Evolutionary conservation across 2,113 vertebrate species (phyloP).

Genomic region (Mus pahari): DNA sequence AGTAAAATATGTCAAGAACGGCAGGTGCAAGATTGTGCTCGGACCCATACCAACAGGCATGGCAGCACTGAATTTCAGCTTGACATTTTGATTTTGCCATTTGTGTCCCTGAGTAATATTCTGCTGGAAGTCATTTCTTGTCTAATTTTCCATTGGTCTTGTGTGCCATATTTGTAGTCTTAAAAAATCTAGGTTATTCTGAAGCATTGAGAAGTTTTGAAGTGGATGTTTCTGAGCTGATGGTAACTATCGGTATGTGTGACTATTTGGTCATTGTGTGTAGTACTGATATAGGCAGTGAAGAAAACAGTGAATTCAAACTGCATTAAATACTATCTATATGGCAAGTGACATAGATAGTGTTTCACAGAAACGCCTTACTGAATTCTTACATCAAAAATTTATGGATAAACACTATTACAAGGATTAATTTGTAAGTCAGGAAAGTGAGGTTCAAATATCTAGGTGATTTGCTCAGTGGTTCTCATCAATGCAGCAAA

Average conservation of each 20-base stretch:
- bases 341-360: neutral
- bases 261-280: neutral
- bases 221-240: neutral
- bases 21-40: neutral
- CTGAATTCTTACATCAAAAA: slow-evolving; percentile 9
- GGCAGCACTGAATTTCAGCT: neutral
- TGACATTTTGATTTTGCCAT: slow-evolving; percentile 39
- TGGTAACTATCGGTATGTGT: neutral
- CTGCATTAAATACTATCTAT: neutral
- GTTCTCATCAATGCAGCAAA: neutral
- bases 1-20: neutral
- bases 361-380: slow-evolving; percentile 30
- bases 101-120: neutral
- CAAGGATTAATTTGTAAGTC: slow-evolving; percentile 31
- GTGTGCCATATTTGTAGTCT: neutral
- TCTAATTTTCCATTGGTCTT: neutral
- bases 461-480: neutral
- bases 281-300: neutral
- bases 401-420: neutral
- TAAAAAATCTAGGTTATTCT: slow-evolving; percentile 30
- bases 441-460: neutral
- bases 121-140: slow-evolving; percentile 29
- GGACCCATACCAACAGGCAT: neutral
- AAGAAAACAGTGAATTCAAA: neutral
- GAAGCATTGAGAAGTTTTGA: neutral